These are phyloP conservation scores for Smutsia gigantea DNA, from an alignment of 2,797 vertebrate species.

Conservation along the genomic window DNA sequence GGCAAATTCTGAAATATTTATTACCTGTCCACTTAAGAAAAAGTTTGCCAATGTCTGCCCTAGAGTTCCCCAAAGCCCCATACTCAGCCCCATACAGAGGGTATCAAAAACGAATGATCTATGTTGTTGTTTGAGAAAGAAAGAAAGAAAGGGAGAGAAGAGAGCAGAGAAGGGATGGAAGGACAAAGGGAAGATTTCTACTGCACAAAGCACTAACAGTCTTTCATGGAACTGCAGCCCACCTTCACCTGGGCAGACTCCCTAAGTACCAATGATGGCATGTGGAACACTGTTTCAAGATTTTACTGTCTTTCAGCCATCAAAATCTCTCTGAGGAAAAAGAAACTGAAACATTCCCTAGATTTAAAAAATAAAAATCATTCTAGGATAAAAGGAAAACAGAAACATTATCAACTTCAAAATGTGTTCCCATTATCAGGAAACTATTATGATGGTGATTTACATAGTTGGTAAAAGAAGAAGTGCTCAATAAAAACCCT, in stretches of 20 bases:
- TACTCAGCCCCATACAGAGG: not conserved
- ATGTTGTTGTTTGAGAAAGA: not conserved
- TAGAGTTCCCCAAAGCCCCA: not conserved
- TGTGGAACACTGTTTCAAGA: not conserved
- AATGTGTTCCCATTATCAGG: not conserved
- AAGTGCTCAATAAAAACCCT: not conserved
- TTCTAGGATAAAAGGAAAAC: not conserved
- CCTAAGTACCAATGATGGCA: rapidly evolving
- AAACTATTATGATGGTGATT: not conserved
- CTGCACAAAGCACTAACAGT: too few relatives aligned
- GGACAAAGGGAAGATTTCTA: not conserved
- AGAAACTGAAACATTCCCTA: not conserved
- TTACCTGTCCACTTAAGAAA: not conserved
- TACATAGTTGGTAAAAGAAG: not conserved
- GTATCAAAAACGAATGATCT: not conserved
- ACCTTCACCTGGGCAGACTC: too few relatives aligned
- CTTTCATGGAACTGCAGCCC: not conserved
- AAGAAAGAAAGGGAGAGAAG: not conserved
- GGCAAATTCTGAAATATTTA: not conserved
- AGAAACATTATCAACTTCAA: not conserved
- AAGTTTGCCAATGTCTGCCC: not conserved
- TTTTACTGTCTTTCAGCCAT: not conserved
- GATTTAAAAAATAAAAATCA: not conserved
- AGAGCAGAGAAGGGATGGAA: rapidly evolving
- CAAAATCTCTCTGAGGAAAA: not conserved